These are phyloP conservation scores for Polymixis flavicincta DNA, from an alignment of 2,888 invertebrate genomes.

Conservation along the genomic window DNA sequence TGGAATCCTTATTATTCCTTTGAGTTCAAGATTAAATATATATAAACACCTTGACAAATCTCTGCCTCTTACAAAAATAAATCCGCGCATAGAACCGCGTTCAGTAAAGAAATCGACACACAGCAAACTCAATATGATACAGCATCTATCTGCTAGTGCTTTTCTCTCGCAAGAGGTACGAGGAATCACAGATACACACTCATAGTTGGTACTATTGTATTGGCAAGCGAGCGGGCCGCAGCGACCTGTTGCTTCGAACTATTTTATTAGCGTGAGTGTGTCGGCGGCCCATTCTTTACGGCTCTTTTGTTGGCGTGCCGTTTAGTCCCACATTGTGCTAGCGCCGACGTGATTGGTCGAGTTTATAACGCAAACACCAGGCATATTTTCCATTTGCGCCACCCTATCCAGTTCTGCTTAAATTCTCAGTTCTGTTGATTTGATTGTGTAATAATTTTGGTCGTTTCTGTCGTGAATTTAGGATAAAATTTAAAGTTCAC, in stretches of 20 bases:
- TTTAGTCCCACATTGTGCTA: slow-evolving; percentile 85
- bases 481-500: slow-evolving; percentile 55
- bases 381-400: slow-evolving; percentile 80
- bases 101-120: slow-evolving; percentile 47
- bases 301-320: slow-evolving; percentile 87
- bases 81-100: slow-evolving; percentile 22
- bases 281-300: slow-evolving; percentile 89
- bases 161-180: slow-evolving; percentile 66
- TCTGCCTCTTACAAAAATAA: slow-evolving; percentile 32
- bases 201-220: slow-evolving; percentile 83
- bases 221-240: slow-evolving; percentile 74
- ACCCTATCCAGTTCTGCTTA: slow-evolving; percentile 54
- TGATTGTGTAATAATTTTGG: slow-evolving; percentile 59
- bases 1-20: slow-evolving; percentile 44
- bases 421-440: slow-evolving; percentile 54
- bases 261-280: slow-evolving; percentile 89
- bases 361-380: slow-evolving; percentile 84
- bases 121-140: slow-evolving; percentile 55
- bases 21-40: slow-evolving; percentile 47
- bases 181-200: slow-evolving; percentile 75
- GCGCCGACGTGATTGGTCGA: slow-evolving; percentile 84
- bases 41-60: slow-evolving; percentile 45
- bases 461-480: slow-evolving; percentile 53
- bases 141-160: slow-evolving; percentile 51
- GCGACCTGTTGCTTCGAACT: slow-evolving; percentile 89